Base-by-base conservation (phyloP, 2,888 invertebrate species). In the Drosophila prolongata region DNA sequence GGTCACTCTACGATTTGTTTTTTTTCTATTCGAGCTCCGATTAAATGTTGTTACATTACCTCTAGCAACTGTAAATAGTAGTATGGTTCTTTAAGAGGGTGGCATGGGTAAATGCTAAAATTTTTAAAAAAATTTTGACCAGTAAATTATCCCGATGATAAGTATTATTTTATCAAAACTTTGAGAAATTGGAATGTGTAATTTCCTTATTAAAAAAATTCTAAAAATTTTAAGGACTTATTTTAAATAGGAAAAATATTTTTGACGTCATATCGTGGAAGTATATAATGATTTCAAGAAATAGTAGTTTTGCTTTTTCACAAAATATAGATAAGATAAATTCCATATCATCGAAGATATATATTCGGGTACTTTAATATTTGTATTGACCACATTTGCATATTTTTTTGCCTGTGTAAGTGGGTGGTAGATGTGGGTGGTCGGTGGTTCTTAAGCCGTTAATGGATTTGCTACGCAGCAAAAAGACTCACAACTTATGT, bases 11-110 rank as follows among this genome's bases (percentile, higher is more conserved):
- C 56, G 16, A 27, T 65, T 74, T 64, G 60, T 10, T 30, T 30
- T 30, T 50, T 43, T 67, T 62, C 14, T 71, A 37, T 52, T 65
- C 55, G 37, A 73, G 73, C 66, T 76, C 57, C 83, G 69, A 72
- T 65, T 46, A 58, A 68, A 62, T 71, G 60, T 30, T 50, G 56
- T 82, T 82, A 82, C 85, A 82, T 85, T 82, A 82, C 80, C 83
- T 76, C 65, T 74, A 87, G 79, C 67, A 83, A 76, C 87, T 81
- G 79, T 30, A 79, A 79, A 42, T 55, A 58, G 14, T 19, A 44
- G 3, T n/a, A 30, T 34, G 27, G 46, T 42, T 11, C 16, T 19
- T 55, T 42, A 11, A 40, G 2, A 14, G 4, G 35, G 19, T 5
- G 13, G 9, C 1, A 35, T 24, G 3, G 11, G 1, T 14, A 19